Base-by-base conservation (phyloP, 1,140 invertebrate genomes). In the Ectropis grisescens region DNA sequence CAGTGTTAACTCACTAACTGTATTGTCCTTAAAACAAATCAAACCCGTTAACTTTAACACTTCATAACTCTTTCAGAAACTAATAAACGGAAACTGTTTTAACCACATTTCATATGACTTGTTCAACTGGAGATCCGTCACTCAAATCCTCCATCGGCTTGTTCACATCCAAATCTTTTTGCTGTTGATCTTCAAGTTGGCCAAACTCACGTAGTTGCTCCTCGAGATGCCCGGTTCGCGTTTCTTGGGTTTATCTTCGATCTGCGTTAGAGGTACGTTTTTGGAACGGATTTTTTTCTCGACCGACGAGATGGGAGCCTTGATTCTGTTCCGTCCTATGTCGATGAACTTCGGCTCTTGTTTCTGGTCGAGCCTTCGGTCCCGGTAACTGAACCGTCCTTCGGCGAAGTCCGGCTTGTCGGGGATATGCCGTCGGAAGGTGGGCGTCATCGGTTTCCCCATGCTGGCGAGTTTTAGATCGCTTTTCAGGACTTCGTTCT, bases 401-500 rank as follows among this genome's bases (percentile, higher is more conserved):
- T 78, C 76, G 0, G 57, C 60, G 38, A 71, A 72, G 1, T 69
- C 65, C 0, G 54, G 43, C 24, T 52, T 65, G 1, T 78, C 72
- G 1, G 54, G 43, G 0, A 67, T 31, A 25, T 79, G 65, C 10
- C 79, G 31, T 13, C 75, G 44, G 34, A 83, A 72, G 48, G 72
- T 69, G 0, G 81, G 81, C 6, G 81, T 83, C 69, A 82, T 80
- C 0, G 76, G 76, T 37, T 82, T 82, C 0, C 78, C 76, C 40
- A 74, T 37, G 33, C 57, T 71, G 1, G 76, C 68, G 14, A 75
- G 31, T 32, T 82, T 82, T 1, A 70, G 25, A 29, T 80, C 74
- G 11, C 53, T 70, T 14, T 75, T 64, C 0, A 76, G 27, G 0
- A 76, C 58, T 8, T 69, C 58, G 7, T 35, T 43, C 31, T 53